These are phyloP conservation scores for Sebastes melanostomus DNA, from an alignment of 2,797 vertebrate species.

Conservation along the genomic window DNA sequence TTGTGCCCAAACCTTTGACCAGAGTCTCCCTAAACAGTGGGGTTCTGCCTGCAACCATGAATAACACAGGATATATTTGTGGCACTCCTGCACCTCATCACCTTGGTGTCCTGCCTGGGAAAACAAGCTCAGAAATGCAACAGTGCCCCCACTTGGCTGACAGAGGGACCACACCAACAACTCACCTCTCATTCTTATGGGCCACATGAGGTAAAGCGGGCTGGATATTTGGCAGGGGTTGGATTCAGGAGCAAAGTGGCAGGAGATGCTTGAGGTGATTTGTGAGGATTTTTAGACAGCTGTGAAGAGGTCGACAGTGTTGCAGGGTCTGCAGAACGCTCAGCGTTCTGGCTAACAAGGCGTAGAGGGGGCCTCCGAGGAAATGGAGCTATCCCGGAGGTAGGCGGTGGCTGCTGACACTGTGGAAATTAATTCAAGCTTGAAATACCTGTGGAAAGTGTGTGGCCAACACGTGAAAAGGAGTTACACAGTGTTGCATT, in stretches of 20 bases:
- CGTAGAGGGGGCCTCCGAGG: constrained; percentile 46
- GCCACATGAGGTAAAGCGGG: constrained; percentile 47
- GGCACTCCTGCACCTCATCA: constrained; percentile 31
- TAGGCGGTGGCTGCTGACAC: constrained; percentile 68
- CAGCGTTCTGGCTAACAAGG: constrained; percentile 70
- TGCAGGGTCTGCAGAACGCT: constrained; percentile 71
- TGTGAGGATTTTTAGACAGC: constrained; percentile 65
- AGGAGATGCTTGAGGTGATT: constrained; percentile 72
- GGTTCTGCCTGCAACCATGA: constrained; percentile 61
- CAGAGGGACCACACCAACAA: constrained; percentile 23
- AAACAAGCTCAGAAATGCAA: constrained; percentile 59
- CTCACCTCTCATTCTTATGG: constrained; percentile 29
- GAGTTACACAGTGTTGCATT: constrained; percentile 32
- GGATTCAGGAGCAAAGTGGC: constrained; percentile 67
- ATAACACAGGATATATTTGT: constrained; percentile 46
- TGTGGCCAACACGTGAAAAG: constrained; percentile 31
- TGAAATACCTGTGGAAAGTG: constrained; percentile 47
- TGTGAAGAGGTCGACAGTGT: constrained; percentile 67
- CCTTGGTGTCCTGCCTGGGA: constrained; percentile 16
- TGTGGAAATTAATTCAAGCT: constrained; percentile 62
- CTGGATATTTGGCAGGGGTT: constrained; percentile 61
- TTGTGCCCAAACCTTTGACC: constrained; percentile 66
- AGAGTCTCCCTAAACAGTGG: constrained; percentile 64
- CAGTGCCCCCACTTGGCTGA: constrained; percentile 72
- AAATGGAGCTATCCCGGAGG: constrained; percentile 53